Evolutionary conservation across 2,888 invertebrate genomes (phyloP).

Genomic region (Odontocolon sp.): DNA sequence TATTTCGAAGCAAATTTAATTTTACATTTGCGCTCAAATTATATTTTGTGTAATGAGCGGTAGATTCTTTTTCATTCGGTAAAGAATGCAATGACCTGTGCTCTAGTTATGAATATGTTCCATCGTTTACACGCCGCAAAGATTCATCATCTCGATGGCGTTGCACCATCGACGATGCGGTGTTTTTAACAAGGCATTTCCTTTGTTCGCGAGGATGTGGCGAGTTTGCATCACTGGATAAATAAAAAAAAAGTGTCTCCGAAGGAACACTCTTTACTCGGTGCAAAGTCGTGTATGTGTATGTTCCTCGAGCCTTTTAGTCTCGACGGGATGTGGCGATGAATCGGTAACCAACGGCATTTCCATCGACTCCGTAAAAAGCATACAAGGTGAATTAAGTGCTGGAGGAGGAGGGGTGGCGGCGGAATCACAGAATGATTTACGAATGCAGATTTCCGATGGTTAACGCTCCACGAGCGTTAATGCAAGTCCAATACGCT

Average conservation of each 20-base stretch:
- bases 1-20: neutral
- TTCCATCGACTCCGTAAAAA: neutral
- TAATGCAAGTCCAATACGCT: conserved; percentile 35
- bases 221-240: conserved; percentile 61
- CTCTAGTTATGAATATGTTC: neutral
- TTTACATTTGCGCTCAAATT: too few relatives aligned
- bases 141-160: conserved; percentile 6
- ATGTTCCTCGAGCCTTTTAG: neutral
- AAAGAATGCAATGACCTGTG: neutral
- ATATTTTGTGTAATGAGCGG: too few relatives aligned
- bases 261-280: neutral
- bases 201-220: conserved; percentile 57
- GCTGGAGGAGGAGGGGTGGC: neutral
- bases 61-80: neutral
- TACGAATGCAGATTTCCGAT: conserved; percentile 42
- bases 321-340: conserved; percentile 8
- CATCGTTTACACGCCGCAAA: conserved; percentile 12
- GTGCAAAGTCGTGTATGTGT: neutral
- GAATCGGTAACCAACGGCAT: neutral
- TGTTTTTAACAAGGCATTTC: conserved; percentile 19
- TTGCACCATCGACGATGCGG: conserved; percentile 40
- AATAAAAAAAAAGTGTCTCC: conserved; percentile 47
- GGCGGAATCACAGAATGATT: conserved; percentile 31
- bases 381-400: conserved; percentile 7
- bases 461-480: conserved; percentile 41